Evolutionary conservation across 2,888 invertebrate genomes (phyloP), one percentile per base, ranked within the genome.

Genomic region (Leptothorax acervorum): DNA sequence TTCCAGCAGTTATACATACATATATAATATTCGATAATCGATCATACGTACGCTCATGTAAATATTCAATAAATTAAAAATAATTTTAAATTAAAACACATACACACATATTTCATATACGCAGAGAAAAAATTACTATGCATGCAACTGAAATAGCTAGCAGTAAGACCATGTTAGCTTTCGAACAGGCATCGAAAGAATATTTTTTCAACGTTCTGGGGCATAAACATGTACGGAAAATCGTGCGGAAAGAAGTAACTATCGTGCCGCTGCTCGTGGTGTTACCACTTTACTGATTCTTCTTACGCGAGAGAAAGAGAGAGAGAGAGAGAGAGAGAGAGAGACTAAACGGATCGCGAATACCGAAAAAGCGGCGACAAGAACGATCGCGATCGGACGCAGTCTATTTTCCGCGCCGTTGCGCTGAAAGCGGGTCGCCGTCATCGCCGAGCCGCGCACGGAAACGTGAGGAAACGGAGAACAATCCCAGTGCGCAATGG

Each of bases 381-480:
- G 66, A 68, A 57, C 51, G 68, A 73, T 70, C 60, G 65, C 65
- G 62, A 84, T 74, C 76, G 74, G 48, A 55, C 74, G 66, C 74
- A 68, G 70, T 70, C 74, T 71, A 85, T 85, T 87, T 82, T 87
- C 86, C 84, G 82, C 87, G 85, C 86, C 75, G 74, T 66, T 85
- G 75, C 82, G 31, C 65, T 23, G 71, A 53, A 65, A 82, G 53
- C 76, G 81, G 18, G 15, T 78, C 78, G 12, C 28, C 42, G 35
- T 35, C 35, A 6, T 35, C 35, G 35, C 6, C 35, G 18, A 45
- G 39, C 53, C n/a, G 68, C 60, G 48, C 15, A n/a, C 23, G 60
- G 35, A 60, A 71, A 73, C 39, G 48, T 62, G 48, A 81, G 51
- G n/a, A 68, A 81, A 78, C 45, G 45, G 15, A 73, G 31, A 66